phyloP scores from a whole-genome alignment of 2,113 vertebrate species.

The Peromyscus californicus region DNA sequence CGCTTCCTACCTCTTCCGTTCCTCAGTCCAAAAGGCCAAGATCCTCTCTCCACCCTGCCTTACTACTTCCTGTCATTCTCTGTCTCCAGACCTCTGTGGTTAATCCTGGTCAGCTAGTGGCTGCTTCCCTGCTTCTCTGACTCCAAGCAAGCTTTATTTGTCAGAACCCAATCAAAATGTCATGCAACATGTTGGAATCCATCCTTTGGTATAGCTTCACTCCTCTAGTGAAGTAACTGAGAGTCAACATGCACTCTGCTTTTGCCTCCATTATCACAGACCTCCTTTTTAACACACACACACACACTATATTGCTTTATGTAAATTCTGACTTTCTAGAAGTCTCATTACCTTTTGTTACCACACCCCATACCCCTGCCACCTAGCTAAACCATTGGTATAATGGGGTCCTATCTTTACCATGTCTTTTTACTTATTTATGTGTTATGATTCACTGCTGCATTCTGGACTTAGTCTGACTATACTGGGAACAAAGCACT shows the following conservation, averaged over 20 bases:
- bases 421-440: neutral
- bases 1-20: too few relatives aligned
- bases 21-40: too few relatives aligned
- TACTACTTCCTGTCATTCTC: too few relatives aligned
- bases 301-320: neutral
- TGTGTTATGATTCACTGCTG: conserved; percentile 44
- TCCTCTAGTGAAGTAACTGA: neutral
- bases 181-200: neutral
- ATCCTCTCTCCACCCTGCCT: too few relatives aligned
- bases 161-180: too few relatives aligned
- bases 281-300: conserved; percentile 1
- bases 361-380: neutral
- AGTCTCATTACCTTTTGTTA: neutral
- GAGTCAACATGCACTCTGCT: neutral
- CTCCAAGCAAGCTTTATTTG: too few relatives aligned
- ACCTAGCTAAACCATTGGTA: neutral
- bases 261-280: neutral
- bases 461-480: conserved; percentile 36
- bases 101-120: too few relatives aligned
- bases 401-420: neutral
- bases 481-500: conserved; percentile 30
- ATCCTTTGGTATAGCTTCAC: neutral
- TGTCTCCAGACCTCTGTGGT: too few relatives aligned
- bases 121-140: too few relatives aligned
- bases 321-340: conserved; percentile 51